Conservation (phyloP, 2,888 invertebrate species). For the Acleris holmiana region DNA sequence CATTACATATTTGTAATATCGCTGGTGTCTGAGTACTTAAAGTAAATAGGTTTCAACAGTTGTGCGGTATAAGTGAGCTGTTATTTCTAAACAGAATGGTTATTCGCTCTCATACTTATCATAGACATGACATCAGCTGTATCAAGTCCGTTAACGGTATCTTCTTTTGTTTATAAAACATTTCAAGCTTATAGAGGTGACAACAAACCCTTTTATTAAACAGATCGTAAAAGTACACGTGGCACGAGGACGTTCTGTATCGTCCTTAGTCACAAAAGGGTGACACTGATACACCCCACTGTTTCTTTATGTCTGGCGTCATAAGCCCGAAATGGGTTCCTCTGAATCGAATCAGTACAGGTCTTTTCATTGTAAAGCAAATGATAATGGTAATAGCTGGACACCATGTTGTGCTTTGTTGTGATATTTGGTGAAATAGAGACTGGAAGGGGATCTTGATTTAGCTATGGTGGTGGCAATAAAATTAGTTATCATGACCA, state of each 20-base stretch:
- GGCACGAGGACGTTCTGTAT: conserved; percentile 13
- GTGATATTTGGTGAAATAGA: conserved; percentile 43
- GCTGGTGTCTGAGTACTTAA: neutral
- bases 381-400: conserved; percentile 78
- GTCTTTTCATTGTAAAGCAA: conserved; percentile 76
- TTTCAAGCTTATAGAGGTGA: conserved; percentile 22
- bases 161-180: neutral
- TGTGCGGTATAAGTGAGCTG: no score
- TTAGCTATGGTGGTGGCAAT: conserved; percentile 15
- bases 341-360: conserved; percentile 69
- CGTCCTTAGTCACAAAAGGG: conserved; percentile 57
- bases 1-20: conserved; percentile 3
- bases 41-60: neutral
- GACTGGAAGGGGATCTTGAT: conserved; percentile 38
- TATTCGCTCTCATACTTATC: no score
- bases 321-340: conserved; percentile 73
- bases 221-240: conserved; percentile 32
- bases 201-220: conserved; percentile 23
- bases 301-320: conserved; percentile 79
- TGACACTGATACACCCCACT: conserved; percentile 78
- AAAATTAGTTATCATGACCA: neutral
- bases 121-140: no score
- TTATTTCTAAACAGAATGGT: no score
- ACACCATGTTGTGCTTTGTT: conserved; percentile 77
- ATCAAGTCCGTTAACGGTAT: neutral